phyloP scores from a whole-genome alignment of 2,797 vertebrate genomes.

The Enoplosus armatus region DNA sequence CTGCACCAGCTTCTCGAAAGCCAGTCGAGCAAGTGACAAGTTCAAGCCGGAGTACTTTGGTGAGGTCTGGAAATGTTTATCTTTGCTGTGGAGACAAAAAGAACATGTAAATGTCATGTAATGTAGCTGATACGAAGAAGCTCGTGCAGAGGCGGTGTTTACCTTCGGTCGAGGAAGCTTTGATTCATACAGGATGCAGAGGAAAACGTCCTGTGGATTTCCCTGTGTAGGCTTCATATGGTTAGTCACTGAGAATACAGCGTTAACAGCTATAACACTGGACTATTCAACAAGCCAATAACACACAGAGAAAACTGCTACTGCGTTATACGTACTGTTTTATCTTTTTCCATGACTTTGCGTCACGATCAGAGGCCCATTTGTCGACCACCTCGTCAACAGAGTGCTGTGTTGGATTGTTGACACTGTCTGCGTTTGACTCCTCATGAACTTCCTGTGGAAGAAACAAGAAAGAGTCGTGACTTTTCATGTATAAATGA shows the following conservation, averaged over 20 bases:
- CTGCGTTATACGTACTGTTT: slow-evolving; percentile 63
- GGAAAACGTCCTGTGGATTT: slow-evolving; percentile 82
- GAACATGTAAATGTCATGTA: not conserved
- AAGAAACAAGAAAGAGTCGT: not conserved
- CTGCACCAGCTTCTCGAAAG: slow-evolving; percentile 65
- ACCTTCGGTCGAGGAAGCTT: slow-evolving; percentile 89
- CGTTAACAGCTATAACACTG: not conserved
- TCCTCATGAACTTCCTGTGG: slow-evolving; percentile 17
- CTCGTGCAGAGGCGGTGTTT: slow-evolving; percentile 35
- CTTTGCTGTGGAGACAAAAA: slow-evolving; percentile 51
- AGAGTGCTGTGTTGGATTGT: not conserved
- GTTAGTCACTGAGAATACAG: not conserved
- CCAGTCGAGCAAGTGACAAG: slow-evolving; percentile 40
- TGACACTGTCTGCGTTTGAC: not conserved
- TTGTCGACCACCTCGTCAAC: slow-evolving; percentile 60
- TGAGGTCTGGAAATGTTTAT: slow-evolving; percentile 75
- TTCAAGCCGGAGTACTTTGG: slow-evolving; percentile 68
- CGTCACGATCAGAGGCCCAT: slow-evolving; percentile 57
- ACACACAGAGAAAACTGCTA: not conserved
- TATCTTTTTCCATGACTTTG: slow-evolving; percentile 49
- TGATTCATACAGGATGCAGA: slow-evolving; percentile 85
- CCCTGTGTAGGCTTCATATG: slow-evolving; percentile 55
- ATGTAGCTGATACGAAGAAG: not conserved
- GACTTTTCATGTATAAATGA: not conserved
- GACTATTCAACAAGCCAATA: not conserved